Base-by-base conservation (phyloP, 1,140 invertebrate species). In the Caenorhabditis remanei region DNA sequence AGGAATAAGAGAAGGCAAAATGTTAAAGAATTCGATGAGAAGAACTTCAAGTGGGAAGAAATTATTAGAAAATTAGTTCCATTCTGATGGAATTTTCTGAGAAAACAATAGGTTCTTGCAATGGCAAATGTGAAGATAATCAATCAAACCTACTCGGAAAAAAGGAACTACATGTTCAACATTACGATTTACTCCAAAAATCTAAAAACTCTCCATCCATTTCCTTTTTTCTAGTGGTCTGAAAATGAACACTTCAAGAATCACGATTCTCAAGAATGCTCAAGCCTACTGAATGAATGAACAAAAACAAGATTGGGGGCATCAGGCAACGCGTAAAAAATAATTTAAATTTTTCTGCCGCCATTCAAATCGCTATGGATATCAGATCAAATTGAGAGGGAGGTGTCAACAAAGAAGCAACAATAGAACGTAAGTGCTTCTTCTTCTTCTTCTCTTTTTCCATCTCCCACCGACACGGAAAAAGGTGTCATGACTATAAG, bases 401-500 rank as follows among this genome's bases (percentile, higher is more conserved):
- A 79, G 71, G 71, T 79, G 71, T 79, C 71, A 79, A 79, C 71
- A 79, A 50, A n/a, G 53, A 79, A 50, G 71, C 71, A 79, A 79
- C 71, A 50, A 50, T 79, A 79, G 71, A 24, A 21, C 6, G 24
- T 14, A 46, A 71, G 65, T 43, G 65, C 65, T 71, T 71, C 41
- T 46, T 71, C 41, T 41, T 43, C 5, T 43, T 46, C 19, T 7
- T 43, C 67, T n/a, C 46, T 71, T 71, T 48, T 46, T 4, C 24
- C 19, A 9, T 1, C 40, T 32, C 71, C 21, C 11, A 40, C 24
- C 21, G 32, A 63, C 19, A 58, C 6, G 55, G 46, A 71, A 67
- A 41, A 79, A 79, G 71, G 71, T 79, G 71, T 79, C 71, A 79
- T 79, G 71, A 50, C 71, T 40, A 50, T 79, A 53, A 79, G 71